Percentiles rank a stretch among this genome's conserved stretches.
phyloP scores from a whole-genome alignment of 2,888 invertebrate species.

The Mythimna lalbum region DNA sequence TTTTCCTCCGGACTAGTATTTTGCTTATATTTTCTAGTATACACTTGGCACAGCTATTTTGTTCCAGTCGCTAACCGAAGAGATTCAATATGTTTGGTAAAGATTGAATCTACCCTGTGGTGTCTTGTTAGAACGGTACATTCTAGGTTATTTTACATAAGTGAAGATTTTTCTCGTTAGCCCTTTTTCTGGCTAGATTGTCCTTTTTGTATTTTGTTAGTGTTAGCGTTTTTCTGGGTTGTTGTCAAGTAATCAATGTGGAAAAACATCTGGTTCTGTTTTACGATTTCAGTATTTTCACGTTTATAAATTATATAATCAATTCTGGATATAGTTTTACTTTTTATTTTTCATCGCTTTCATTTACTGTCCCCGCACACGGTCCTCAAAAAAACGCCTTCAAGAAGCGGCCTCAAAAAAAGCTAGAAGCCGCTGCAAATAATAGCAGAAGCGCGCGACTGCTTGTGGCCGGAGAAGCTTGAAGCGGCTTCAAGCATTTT shows the following conservation, averaged over 20 bases:
- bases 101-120: slow-evolving; percentile 59
- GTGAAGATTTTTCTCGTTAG: slow-evolving; percentile 28
- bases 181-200: slow-evolving; percentile 24
- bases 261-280: neutral
- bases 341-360: too few relatives aligned
- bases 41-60: slow-evolving; percentile 48
- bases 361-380: too few relatives aligned
- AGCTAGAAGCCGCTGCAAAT: too few relatives aligned
- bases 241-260: neutral
- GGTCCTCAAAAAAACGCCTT: too few relatives aligned
- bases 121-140: slow-evolving; percentile 46
- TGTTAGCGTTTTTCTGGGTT: slow-evolving; percentile 10
- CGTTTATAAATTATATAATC: neutral
- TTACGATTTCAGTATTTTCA: neutral
- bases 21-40: slow-evolving; percentile 44
- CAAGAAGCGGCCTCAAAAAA: too few relatives aligned
- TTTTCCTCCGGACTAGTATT: slow-evolving; percentile 24
- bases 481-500: too few relatives aligned
- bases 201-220: slow-evolving; percentile 7
- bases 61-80: slow-evolving; percentile 48
- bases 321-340: neutral
- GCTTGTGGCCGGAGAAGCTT: too few relatives aligned
- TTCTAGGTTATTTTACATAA: slow-evolving; percentile 49
- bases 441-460: too few relatives aligned
- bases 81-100: slow-evolving; percentile 54